These are phyloP conservation scores for Mellilla xanthometata DNA, from an alignment of 2,888 invertebrate genomes.

Conservation along the genomic window DNA sequence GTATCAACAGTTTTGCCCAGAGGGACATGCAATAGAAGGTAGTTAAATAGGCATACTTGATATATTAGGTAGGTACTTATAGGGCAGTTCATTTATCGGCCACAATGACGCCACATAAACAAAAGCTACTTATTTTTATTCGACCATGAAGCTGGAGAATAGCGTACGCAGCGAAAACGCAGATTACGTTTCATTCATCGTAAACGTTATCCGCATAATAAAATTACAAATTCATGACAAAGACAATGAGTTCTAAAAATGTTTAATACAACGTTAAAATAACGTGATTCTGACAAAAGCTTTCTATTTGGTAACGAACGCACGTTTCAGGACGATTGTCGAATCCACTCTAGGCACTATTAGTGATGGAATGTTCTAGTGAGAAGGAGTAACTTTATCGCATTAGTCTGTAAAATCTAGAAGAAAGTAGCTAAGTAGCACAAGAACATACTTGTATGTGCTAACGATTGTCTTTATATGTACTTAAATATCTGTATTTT, in stretches of 20 bases:
- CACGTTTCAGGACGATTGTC: constrained; percentile 46
- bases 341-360: constrained; percentile 32
- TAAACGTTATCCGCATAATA: constrained; percentile 26
- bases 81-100: constrained; percentile 4
- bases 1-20: no score
- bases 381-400: background rate
- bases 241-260: constrained; percentile 21
- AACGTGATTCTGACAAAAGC: constrained; percentile 23
- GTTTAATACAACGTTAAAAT: constrained; percentile 23
- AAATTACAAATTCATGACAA: constrained; percentile 21
- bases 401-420: no score
- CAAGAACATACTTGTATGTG: no score
- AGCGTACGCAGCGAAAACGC: constrained; percentile 9
- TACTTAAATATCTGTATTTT: no score
- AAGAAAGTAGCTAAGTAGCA: no score
- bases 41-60: no score
- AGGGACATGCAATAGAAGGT: no score
- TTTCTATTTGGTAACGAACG: constrained; percentile 33
- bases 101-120: constrained; percentile 4
- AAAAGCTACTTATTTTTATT: constrained; percentile 10
- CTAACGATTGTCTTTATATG: no score
- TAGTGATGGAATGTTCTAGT: constrained; percentile 11
- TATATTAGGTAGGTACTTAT: no score
- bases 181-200: constrained; percentile 17
- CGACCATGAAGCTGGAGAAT: constrained; percentile 5